Evolutionary conservation across 2,797 vertebrate genomes (phyloP).

Genomic region (Enteromius unitaeniatus): DNA sequence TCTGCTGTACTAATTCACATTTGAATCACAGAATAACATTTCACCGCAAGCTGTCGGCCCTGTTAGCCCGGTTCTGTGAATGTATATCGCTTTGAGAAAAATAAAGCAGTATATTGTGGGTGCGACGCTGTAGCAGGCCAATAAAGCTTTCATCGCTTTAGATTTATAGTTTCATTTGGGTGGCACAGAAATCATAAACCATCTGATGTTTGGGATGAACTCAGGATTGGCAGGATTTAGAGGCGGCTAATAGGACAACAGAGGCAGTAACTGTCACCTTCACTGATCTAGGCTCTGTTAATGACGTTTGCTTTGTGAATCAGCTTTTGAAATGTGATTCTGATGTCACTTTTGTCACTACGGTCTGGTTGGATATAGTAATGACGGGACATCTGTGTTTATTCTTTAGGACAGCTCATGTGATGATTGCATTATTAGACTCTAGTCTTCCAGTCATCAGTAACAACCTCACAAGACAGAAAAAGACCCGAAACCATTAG

Average conservation of each 20-base stretch:
- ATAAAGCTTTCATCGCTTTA: slow-evolving; percentile 52
- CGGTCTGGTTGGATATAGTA: slow-evolving; percentile 5
- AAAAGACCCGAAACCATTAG: background rate
- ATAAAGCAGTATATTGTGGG: slow-evolving; percentile 49
- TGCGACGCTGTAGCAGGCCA: slow-evolving; percentile 29
- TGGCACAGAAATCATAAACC: slow-evolving; percentile 45
- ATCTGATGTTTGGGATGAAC: slow-evolving; percentile 49
- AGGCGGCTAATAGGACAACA: slow-evolving; percentile 44
- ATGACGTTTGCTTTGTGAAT: slow-evolving; percentile 15
- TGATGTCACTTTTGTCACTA: background rate
- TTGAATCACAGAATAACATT: slow-evolving; percentile 48
- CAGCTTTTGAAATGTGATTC: background rate
- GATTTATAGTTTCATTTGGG: slow-evolving; percentile 57
- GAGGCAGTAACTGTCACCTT: slow-evolving; percentile 36
- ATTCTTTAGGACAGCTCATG: background rate
- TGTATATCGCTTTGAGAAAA: slow-evolving; percentile 38
- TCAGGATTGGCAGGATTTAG: slow-evolving; percentile 44
- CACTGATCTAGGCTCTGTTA: slow-evolving; percentile 36
- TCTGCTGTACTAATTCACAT: slow-evolving; percentile 51
- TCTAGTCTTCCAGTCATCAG: background rate
- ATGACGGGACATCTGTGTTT: background rate
- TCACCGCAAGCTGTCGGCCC: slow-evolving; percentile 41
- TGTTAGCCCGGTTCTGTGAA: slow-evolving; percentile 28
- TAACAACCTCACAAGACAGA: slow-evolving; percentile 9
- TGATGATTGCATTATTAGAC: background rate